These are phyloP conservation scores for Leptosomus discolor DNA, from an alignment of 2,113 vertebrate species.

Conservation along the genomic window DNA sequence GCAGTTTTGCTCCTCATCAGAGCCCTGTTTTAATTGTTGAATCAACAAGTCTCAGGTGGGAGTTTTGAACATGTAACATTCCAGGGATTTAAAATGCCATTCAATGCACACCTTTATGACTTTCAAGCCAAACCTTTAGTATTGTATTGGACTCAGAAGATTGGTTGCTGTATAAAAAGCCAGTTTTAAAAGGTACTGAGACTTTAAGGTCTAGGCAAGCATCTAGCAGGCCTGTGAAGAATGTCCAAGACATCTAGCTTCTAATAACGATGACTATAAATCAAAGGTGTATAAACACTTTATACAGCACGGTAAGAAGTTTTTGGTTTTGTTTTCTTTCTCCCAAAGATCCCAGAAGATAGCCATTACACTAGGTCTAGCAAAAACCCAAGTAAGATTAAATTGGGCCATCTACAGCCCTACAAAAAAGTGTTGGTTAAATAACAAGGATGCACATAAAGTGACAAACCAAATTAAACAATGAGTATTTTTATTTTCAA, in stretches of 20 bases:
- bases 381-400: constrained; percentile 69
- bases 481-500: background rate
- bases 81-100: background rate
- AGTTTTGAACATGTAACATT: background rate
- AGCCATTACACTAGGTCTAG: constrained; percentile 81
- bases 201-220: background rate
- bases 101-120: background rate
- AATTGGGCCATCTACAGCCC: constrained; percentile 66
- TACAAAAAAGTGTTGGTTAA: background rate
- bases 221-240: background rate
- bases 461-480: background rate
- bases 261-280: background rate
- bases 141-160: constrained; percentile 77
- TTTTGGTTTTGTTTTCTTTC: background rate
- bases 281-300: background rate
- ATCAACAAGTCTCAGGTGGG: background rate
- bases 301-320: background rate
- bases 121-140: background rate
- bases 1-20: background rate
- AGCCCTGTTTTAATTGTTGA: background rate
- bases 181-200: background rate
- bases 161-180: constrained; percentile 40
- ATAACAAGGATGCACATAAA: background rate
- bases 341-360: background rate
- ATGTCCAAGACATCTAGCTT: background rate